phyloP scores from a whole-genome alignment of 2,797 vertebrate genomes.

The Anguilla marmorata region DNA sequence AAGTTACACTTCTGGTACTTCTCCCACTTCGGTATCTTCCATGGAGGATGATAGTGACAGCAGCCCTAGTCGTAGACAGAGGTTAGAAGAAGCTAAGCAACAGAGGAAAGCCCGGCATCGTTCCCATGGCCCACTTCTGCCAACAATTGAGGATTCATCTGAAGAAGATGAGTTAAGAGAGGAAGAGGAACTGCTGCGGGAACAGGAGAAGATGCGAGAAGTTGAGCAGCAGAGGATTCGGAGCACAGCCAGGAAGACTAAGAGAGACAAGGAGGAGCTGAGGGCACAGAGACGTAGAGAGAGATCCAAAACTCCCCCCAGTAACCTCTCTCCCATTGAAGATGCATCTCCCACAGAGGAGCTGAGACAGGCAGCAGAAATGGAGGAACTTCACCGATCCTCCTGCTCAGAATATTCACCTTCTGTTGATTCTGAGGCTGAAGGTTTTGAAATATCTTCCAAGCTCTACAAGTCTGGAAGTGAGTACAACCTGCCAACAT shows the following conservation, averaged over 20 bases:
- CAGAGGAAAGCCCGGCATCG: constrained; percentile 97
- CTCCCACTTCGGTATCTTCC: constrained; percentile 95
- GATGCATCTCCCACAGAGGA: constrained; percentile 98
- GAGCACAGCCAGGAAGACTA: constrained; percentile 95
- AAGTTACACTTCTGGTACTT: constrained; percentile 97
- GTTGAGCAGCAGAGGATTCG: constrained; percentile 96
- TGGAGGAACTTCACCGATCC: constrained; percentile 98
- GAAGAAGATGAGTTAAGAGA: constrained; percentile 98
- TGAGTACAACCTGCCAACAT: constrained; percentile 96
- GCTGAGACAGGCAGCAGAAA: constrained; percentile 94
- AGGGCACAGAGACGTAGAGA: constrained; percentile 95
- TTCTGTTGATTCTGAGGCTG: constrained; percentile 94
- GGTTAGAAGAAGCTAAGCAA: constrained; percentile 95
- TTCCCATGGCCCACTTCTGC: constrained; percentile 92
- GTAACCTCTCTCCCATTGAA: constrained; percentile 97
- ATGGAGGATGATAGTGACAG: constrained; percentile 99
- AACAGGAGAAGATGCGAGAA: constrained; percentile 99
- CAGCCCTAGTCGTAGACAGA: constrained; percentile 94
- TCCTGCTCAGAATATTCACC: constrained; percentile 98
- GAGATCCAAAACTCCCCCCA: constrained; percentile 96
- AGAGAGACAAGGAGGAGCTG: constrained; percentile 96
- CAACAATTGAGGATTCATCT: constrained; percentile 97
- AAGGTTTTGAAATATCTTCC: constrained; percentile 87
- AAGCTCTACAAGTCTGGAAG: constrained; percentile 96
- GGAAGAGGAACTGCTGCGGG: constrained; percentile 94